Evolutionary conservation across 2,113 vertebrate genomes (phyloP).

Genomic region (Burhinus bistriatus): DNA sequence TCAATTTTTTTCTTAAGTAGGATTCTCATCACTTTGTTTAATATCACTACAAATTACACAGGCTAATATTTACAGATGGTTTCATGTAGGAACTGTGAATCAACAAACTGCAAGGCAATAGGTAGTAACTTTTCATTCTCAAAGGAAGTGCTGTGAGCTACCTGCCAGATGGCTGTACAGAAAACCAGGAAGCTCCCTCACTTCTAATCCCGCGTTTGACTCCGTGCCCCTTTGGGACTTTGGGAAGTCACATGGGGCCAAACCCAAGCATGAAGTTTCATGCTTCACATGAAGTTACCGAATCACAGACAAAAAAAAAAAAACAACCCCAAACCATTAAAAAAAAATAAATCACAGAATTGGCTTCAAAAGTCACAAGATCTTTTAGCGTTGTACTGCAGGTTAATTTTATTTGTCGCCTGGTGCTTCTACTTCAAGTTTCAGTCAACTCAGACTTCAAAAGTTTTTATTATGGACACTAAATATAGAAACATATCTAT

Average conservation of each 20-base stretch:
- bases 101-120: conserved; percentile 27
- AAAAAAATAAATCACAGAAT: background rate
- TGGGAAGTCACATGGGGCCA: background rate
- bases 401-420: background rate
- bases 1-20: conserved; percentile 34
- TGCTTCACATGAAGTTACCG: background rate
- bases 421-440: background rate
- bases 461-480: background rate
- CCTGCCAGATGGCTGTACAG: background rate
- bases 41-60: conserved; percentile 41
- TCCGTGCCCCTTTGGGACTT: background rate
- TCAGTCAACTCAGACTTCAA: background rate
- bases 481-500: background rate
- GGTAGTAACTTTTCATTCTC: background rate
- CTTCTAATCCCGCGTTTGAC: background rate
- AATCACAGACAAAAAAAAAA: background rate
- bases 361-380: background rate
- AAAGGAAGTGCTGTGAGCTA: background rate
- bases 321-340: background rate
- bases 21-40: conserved; percentile 48
- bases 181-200: background rate
- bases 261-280: background rate
- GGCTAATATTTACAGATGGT: conserved; percentile 57
- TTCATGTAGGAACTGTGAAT: conserved; percentile 38
- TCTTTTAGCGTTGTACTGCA: background rate